phyloP scores from a whole-genome alignment of 1,140 invertebrate species.

The Elymnias hypermnestra region DNA sequence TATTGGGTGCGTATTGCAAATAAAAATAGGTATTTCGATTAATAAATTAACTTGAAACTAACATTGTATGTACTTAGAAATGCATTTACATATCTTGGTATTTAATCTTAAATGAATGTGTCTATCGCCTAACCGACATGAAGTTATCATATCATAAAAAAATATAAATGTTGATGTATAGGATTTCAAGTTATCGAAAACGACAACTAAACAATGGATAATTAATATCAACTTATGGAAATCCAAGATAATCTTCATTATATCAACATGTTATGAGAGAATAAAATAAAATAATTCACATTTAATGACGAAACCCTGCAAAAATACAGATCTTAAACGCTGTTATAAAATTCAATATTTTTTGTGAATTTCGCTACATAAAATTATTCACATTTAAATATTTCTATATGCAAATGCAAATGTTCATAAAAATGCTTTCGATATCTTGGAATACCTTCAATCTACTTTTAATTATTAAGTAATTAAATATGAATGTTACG shows the following conservation, averaged over 20 bases:
- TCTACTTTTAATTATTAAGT: slow-evolving; percentile 15
- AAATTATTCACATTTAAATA: too few relatives aligned
- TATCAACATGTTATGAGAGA: too few relatives aligned
- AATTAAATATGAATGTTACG: slow-evolving; percentile 24
- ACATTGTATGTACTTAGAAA: slow-evolving; percentile 11
- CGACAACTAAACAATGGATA: neutral
- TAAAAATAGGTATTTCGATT: slow-evolving; percentile 21
- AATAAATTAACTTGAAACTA: slow-evolving; percentile 10
- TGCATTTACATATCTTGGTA: slow-evolving; percentile 27
- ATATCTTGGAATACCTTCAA: slow-evolving; percentile 17
- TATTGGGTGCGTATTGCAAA: slow-evolving; percentile 14
- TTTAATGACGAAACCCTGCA: too few relatives aligned
- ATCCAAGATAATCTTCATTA: too few relatives aligned
- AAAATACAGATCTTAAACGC: too few relatives aligned
- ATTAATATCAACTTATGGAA: too few relatives aligned
- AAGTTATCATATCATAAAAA: slow-evolving; percentile 27
- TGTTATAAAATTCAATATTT: too few relatives aligned
- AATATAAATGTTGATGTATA: slow-evolving; percentile 2
- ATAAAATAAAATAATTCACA: too few relatives aligned
- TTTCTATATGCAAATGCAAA: too few relatives aligned
- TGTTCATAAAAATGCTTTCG: slow-evolving; percentile 6
- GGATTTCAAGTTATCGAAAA: slow-evolving; percentile 5
- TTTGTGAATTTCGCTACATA: too few relatives aligned
- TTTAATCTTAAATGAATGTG: slow-evolving; percentile 11
- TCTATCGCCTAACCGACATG: slow-evolving; percentile 21